phyloP scores from a whole-genome alignment of 2,888 invertebrate genomes.

The Xestobium rufovillosum region DNA sequence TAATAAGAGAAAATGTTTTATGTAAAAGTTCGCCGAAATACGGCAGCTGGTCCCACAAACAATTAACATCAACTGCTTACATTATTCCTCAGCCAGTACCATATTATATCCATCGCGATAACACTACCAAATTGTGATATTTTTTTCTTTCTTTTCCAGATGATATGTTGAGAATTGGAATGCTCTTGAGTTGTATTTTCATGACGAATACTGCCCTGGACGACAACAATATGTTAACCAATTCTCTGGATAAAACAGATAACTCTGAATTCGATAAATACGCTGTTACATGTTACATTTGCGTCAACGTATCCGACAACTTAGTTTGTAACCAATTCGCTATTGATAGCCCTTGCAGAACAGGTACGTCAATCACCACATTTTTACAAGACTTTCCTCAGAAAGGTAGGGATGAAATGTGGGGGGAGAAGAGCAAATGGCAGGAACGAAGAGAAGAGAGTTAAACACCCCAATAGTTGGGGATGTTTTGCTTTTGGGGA shows the following conservation, averaged over 20 bases:
- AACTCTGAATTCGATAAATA: conserved; percentile 38
- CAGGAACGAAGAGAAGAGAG: neutral
- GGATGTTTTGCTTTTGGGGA: too few species aligned
- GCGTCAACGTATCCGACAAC: conserved; percentile 58
- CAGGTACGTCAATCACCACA: conserved; percentile 38
- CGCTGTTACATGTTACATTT: conserved; percentile 53
- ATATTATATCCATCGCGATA: too few species aligned
- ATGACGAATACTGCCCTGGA: conserved; percentile 39
- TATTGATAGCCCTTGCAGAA: conserved; percentile 54
- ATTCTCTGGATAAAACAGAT: conserved; percentile 21
- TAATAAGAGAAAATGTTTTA: too few species aligned
- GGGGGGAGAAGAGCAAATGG: neutral
- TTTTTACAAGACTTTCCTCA: neutral
- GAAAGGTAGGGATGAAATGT: too few species aligned
- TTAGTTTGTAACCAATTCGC: conserved; percentile 56
- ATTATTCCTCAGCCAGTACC: too few species aligned
- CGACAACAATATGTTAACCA: conserved; percentile 27
- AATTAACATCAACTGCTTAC: too few species aligned
- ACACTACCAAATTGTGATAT: too few species aligned
- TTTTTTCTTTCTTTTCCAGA: too few species aligned
- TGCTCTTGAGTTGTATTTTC: conserved; percentile 44
- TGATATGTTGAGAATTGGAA: conserved; percentile 43
- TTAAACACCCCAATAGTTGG: neutral
- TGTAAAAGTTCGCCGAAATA: too few species aligned
- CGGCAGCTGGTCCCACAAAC: too few species aligned